A percentile compares a stretch with the other conserved stretches of the same genome.
Evolutionary conservation across 64 coral and sea anemone genomes (phyloP).

Genomic region (Montipora efflorescens): DNA sequence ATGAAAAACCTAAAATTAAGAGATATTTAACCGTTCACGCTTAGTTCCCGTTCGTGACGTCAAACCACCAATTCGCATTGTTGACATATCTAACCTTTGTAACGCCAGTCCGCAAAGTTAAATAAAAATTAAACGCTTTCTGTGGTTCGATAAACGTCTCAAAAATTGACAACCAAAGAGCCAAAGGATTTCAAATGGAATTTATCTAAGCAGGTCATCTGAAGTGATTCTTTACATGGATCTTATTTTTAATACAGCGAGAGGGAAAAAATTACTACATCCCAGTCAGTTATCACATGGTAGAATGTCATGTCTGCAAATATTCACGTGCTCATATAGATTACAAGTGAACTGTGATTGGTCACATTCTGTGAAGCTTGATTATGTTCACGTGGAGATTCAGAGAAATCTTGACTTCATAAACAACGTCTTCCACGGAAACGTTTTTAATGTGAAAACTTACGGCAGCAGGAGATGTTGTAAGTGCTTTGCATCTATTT

Average conservation of each 20-base stretch:
- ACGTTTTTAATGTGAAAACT: background rate
- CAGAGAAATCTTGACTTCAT: background rate
- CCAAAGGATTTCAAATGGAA: too few relatives aligned
- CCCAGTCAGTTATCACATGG: background rate
- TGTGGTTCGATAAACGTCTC: too few relatives aligned
- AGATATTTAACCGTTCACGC: too few relatives aligned
- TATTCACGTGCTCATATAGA: background rate
- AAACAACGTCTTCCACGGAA: background rate
- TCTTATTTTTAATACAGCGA: too few relatives aligned
- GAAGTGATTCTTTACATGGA: too few relatives aligned
- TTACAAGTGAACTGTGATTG: background rate
- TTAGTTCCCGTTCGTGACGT: too few relatives aligned
- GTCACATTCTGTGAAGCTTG: background rate
- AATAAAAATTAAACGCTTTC: too few relatives aligned
- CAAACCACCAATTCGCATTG: background rate
- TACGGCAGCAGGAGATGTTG: accelerated
- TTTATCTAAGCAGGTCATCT: too few relatives aligned
- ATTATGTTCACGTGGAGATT: slow-evolving; percentile 27
- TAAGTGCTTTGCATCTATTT: background rate
- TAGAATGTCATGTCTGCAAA: background rate
- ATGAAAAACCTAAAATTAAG: too few relatives aligned
- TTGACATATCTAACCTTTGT: background rate
- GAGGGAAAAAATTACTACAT: background rate
- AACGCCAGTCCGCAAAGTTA: background rate
- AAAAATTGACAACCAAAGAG: too few relatives aligned